phyloP scores from a whole-genome alignment of 2,888 invertebrate genomes.

The Desoria tigrina region DNA sequence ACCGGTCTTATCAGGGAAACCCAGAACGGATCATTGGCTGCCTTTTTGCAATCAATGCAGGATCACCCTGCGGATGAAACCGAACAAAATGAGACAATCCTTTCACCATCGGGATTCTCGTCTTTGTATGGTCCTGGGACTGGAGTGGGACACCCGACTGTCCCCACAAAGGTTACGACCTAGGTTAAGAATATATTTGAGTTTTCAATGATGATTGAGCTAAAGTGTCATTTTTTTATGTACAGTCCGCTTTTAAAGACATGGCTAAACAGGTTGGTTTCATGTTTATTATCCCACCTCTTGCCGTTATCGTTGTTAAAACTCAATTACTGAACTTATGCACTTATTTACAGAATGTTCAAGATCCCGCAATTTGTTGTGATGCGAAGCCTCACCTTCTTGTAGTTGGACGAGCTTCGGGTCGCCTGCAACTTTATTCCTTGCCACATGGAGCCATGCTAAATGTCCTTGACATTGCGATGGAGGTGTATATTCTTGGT shows the following conservation, averaged over 20 bases:
- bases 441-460: constrained; percentile 82
- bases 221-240: neutral
- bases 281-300: too few species aligned
- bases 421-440: constrained; percentile 81
- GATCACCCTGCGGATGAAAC: too few species aligned
- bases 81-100: too few species aligned
- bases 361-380: constrained; percentile 83
- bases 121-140: too few species aligned
- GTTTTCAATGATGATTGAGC: neutral
- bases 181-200: neutral
- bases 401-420: constrained; percentile 84
- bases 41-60: too few species aligned
- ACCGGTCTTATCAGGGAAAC: too few species aligned
- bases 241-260: constrained; percentile 10
- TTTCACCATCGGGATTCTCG: too few species aligned
- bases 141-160: too few species aligned
- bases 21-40: too few species aligned
- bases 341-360: constrained; percentile 61
- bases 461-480: constrained; percentile 58
- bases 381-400: constrained; percentile 79
- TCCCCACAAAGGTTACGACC: too few species aligned
- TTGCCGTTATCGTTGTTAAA: neutral
- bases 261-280: neutral
- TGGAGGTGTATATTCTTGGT: constrained; percentile 39
- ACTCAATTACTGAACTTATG: neutral